Conservation (phyloP, 2,113 vertebrate species). For the Tachycineta bicolor region DNA sequence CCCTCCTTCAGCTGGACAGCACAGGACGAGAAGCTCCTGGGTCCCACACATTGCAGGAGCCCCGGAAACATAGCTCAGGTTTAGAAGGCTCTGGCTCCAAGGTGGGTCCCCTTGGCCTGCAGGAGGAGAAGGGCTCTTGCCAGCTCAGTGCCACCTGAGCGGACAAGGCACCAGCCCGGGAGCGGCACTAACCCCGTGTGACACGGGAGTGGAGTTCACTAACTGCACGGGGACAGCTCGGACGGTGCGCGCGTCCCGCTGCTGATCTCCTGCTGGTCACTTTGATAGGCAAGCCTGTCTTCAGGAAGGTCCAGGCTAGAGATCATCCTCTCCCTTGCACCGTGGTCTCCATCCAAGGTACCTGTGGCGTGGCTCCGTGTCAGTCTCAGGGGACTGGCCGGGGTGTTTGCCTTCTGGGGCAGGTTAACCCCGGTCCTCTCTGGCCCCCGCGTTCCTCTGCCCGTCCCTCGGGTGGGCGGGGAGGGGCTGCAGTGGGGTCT, state of each 20-base stretch:
- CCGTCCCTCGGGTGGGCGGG: neutral
- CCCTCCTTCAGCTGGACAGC: rapidly evolving
- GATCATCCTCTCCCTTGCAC: constrained; percentile 81
- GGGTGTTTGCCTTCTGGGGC: neutral
- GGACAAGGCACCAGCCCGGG: neutral
- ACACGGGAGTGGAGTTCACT: constrained; percentile 20
- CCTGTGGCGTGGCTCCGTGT: rapidly evolving
- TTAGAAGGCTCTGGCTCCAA: neutral
- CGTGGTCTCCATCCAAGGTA: constrained; percentile 87
- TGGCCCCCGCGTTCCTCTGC: neutral
- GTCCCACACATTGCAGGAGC: neutral
- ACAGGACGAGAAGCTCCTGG: neutral
- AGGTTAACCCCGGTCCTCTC: neutral
- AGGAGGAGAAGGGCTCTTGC: neutral
- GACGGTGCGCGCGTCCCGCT: neutral
- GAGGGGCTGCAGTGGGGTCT: neutral
- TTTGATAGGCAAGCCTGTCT: constrained; percentile 82
- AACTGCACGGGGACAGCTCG: neutral
- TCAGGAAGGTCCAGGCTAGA: constrained; percentile 88
- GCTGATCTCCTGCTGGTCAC: constrained; percentile 70
- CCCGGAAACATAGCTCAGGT: neutral
- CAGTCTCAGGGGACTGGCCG: neutral
- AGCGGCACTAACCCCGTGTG: constrained; percentile 14
- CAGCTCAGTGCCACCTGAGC: neutral
- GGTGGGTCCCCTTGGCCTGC: neutral